Percentiles rank a stretch among this genome's conserved stretches.
Conservation (phyloP, 2,888 invertebrate species). For the Synanthedon andrenaeformis region DNA sequence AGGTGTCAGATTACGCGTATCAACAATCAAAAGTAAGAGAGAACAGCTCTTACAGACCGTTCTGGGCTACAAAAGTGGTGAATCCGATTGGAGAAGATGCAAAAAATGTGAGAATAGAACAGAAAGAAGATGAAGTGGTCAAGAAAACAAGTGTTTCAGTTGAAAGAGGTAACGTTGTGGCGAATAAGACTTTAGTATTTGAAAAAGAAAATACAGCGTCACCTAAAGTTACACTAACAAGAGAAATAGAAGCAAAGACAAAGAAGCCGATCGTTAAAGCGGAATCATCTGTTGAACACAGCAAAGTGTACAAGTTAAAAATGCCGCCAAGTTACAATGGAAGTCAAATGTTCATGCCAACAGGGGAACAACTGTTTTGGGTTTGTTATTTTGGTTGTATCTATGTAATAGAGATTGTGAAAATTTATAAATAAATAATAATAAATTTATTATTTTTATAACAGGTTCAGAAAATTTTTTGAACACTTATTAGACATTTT, state of each 20-base stretch:
- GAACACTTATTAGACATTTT: too few species aligned
- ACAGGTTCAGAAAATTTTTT: too few species aligned
- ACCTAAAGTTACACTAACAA: conserved; percentile 23
- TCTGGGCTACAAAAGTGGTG: conserved; percentile 47
- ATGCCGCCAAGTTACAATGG: conserved; percentile 38
- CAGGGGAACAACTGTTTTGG: conserved; percentile 54
- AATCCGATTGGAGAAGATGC: conserved; percentile 10
- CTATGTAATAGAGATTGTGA: background rate
- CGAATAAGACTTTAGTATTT: conserved; percentile 24
- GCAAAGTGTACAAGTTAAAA: conserved; percentile 30
- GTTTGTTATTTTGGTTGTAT: conserved; percentile 27
- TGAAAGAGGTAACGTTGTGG: conserved; percentile 18
- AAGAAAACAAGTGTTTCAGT: conserved; percentile 12
- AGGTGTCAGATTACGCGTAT: conserved; percentile 46
- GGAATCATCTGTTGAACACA: conserved; percentile 27
- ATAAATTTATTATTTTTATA: too few species aligned
- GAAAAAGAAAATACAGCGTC: conserved; percentile 19
- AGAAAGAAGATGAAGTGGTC: conserved; percentile 8
- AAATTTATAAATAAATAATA: background rate
- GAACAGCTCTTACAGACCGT: conserved; percentile 35
- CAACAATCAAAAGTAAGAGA: conserved; percentile 36
- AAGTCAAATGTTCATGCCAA: conserved; percentile 52
- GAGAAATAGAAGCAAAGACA: conserved; percentile 5
- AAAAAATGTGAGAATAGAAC: conserved; percentile 5
- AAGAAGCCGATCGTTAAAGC: conserved; percentile 6